A percentile compares a stretch with the other conserved stretches of the same genome.
Conservation (phyloP, 2,888 invertebrate species). For the Thereva nobilitata region DNA sequence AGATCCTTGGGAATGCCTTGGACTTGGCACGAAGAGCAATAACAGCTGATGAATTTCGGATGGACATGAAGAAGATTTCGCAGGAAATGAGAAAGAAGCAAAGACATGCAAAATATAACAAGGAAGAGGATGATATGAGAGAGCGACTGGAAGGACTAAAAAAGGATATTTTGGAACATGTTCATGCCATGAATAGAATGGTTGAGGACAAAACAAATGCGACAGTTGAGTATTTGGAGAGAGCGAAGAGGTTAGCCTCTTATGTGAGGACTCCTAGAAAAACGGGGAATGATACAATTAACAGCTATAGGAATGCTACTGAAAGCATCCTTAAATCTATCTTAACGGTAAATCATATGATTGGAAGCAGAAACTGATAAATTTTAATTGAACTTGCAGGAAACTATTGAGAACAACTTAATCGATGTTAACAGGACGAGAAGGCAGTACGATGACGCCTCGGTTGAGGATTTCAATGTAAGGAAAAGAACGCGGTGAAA, state of each 20-base stretch:
- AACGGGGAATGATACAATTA: background rate
- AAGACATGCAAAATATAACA: slow-evolving; percentile 25
- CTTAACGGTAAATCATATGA: slow-evolving; percentile 24
- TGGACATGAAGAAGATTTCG: slow-evolving; percentile 43
- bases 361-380: background rate
- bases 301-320: background rate
- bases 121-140: slow-evolving; percentile 37
- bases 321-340: slow-evolving; percentile 14
- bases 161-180: slow-evolving; percentile 47
- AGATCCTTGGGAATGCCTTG: slow-evolving; percentile 51
- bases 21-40: slow-evolving; percentile 50
- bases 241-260: slow-evolving; percentile 9
- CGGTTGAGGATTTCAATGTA: too few relatives aligned
- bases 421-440: slow-evolving; percentile 33
- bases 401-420: slow-evolving; percentile 34
- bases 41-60: slow-evolving; percentile 46
- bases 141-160: slow-evolving; percentile 47
- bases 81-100: slow-evolving; percentile 13
- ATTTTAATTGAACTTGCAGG: slow-evolving; percentile 8
- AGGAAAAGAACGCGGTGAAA: too few relatives aligned
- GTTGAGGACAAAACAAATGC: slow-evolving; percentile 50
- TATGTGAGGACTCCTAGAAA: background rate
- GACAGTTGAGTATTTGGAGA: slow-evolving; percentile 49
- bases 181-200: slow-evolving; percentile 49
- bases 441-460: background rate